phyloP scores from a whole-genome alignment of 2,113 vertebrate genomes.

The Phrynocephalus versicolor region DNA sequence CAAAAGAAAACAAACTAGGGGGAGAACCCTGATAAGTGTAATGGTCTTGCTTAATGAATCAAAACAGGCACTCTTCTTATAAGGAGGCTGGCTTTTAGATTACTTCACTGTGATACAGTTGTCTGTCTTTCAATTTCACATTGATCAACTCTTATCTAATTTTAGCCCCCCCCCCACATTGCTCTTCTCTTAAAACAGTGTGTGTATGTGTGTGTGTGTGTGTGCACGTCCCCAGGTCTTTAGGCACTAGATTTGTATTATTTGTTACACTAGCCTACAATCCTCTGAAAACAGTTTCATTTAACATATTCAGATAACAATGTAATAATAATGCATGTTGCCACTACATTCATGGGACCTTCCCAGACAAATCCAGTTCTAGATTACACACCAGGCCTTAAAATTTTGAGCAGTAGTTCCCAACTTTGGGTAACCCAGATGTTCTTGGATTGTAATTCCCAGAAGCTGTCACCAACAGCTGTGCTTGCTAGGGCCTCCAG shows the following conservation, averaged over 20 bases:
- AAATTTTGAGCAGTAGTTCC: no score
- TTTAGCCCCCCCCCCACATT: background rate
- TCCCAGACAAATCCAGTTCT: no score
- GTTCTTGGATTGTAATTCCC: no score
- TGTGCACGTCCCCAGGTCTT: no score
- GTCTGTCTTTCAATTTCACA: conserved; percentile 34
- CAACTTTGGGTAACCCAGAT: no score
- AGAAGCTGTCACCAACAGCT: no score
- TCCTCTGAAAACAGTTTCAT: conserved; percentile 32
- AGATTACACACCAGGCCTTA: no score
- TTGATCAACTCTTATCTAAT: conserved; percentile 52
- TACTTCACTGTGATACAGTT: conserved; percentile 44
- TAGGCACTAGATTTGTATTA: background rate
- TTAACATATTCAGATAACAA: conserved; percentile 30
- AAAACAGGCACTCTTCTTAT: conserved; percentile 60
- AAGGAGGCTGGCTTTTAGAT: conserved; percentile 48
- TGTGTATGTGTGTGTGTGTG: no score
- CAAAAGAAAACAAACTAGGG: conserved; percentile 74
- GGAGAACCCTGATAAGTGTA: conserved; percentile 57
- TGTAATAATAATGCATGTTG: background rate
- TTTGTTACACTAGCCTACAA: background rate
- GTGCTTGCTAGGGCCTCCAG: no score
- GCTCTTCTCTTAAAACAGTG: background rate
- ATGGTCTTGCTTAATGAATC: conserved; percentile 59
- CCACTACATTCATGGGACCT: no score